Evolutionary conservation across 1,140 invertebrate genomes (phyloP), one percentile per base, ranked within the genome.

Genomic region (Drosophila persimilis): DNA sequence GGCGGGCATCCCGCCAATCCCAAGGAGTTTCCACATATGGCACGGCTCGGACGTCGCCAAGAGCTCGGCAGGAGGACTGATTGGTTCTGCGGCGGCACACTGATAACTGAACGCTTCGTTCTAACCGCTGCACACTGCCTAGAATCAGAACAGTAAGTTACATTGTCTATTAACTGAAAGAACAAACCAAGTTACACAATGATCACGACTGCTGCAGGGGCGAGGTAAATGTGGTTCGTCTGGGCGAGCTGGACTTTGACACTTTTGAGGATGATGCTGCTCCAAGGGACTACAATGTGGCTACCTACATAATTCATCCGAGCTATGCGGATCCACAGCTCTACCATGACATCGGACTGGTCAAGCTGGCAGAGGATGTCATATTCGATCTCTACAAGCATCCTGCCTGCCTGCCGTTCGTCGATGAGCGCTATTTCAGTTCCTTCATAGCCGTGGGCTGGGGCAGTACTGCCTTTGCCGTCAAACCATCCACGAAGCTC

Each of bases 121-220:
- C 39, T 92, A 20, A 92, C 91, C 2, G 91, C 91, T 3, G 92
- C 91, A 4, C 92, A 92, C 64, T 92, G 92, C 48, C 70, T 91
- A 8, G 77, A 88, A 6, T 62, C 56, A 41, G 72, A 77, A 11
- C 48, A 72, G 89, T 90, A 54, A 71, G 74, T 81, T 39, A 6
- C 22, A n/a, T 9, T 9, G 22, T 15, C 5, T 1, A 11, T 43
- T 20, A 41, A 11, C 22, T 26, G 9, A 6, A 44, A 9, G 6
- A 56, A 45, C 6, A 8, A 6, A 9, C 39, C n/a, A 46, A 44
- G 4, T 26, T 6, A 26, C 24, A 26, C 24, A 26, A 6, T 13
- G 1, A 22, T 46, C 8, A 8, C 31, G 6, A 9, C 35, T 26
- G 2, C 9, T 53, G 26, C 17, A 86, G 81, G 15, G 83, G 81